Evolutionary conservation across 1,140 invertebrate species (phyloP).

Genomic region (Atta cephalotes): DNA sequence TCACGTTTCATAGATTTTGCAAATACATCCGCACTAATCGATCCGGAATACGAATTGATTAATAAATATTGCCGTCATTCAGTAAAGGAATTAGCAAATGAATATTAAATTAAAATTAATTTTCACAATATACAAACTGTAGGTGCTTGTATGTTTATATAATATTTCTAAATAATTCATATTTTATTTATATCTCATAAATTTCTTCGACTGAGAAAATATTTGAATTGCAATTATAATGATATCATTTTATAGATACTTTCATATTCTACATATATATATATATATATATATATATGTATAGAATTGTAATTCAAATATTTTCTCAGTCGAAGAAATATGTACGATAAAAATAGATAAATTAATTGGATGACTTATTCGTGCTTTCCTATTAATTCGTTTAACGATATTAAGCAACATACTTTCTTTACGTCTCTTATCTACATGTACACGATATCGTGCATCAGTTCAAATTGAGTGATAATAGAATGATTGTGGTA

Average conservation of each 20-base stretch:
- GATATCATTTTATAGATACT: not conserved
- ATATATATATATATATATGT: too few species aligned
- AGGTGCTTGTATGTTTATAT: not conserved
- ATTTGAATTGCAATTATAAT: not conserved
- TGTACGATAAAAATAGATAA: too few species aligned
- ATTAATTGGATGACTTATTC: too few species aligned
- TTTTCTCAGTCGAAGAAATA: too few species aligned
- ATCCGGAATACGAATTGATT: not conserved
- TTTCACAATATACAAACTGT: not conserved
- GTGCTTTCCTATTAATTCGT: slow-evolving; percentile 9
- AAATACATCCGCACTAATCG: not conserved
- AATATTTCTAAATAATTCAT: not conserved
- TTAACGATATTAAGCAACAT: slow-evolving; percentile 3
- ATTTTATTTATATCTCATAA: not conserved
- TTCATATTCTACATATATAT: not conserved
- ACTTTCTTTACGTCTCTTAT: slow-evolving; percentile 47
- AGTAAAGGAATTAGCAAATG: not conserved
- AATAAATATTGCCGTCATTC: not conserved
- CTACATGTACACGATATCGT: not conserved
- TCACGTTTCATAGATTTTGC: not conserved
- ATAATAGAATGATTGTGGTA: slow-evolving; percentile 79
- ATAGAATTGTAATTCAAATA: too few species aligned
- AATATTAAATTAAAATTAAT: slow-evolving; percentile 8
- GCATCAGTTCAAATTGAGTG: slow-evolving; percentile 72
- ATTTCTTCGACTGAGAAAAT: not conserved